Conservation (phyloP, 2,888 invertebrate genomes). For the Antheraea assamensis region DNA sequence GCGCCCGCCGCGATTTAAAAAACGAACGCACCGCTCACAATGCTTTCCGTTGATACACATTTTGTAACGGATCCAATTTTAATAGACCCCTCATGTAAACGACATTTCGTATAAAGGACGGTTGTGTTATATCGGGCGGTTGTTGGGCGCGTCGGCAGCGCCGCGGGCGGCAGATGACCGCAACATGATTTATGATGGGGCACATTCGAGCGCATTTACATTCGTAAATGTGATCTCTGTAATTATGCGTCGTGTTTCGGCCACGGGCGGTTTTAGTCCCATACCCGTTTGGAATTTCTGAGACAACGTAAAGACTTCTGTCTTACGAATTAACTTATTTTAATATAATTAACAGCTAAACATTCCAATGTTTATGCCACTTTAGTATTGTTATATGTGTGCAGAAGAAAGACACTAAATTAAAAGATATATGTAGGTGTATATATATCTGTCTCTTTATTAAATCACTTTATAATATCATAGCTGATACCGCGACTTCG, state of each 20-base stretch:
- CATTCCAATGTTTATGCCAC: neutral
- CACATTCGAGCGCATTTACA: slow-evolving; percentile 67
- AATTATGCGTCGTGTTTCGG: slow-evolving; percentile 73
- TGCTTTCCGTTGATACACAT: slow-evolving; percentile 65
- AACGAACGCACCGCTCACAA: slow-evolving; percentile 64
- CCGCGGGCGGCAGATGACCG: slow-evolving; percentile 80
- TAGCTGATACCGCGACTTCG: too few species aligned
- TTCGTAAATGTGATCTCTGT: slow-evolving; percentile 76
- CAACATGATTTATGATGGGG: slow-evolving; percentile 72
- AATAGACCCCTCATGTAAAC: slow-evolving; percentile 27
- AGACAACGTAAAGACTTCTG: slow-evolving; percentile 45
- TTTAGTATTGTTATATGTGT: too few species aligned
- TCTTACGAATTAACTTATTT: slow-evolving; percentile 41
- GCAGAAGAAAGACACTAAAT: too few species aligned
- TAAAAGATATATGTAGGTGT: too few species aligned
- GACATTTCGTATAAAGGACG: slow-evolving; percentile 23
- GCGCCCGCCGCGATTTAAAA: slow-evolving; percentile 71
- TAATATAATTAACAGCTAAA: neutral
- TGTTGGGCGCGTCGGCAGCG: slow-evolving; percentile 58
- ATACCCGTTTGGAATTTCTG: slow-evolving; percentile 7
- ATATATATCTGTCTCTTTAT: too few species aligned
- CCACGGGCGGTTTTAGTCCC: slow-evolving; percentile 54
- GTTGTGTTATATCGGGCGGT: slow-evolving; percentile 31
- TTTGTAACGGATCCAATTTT: slow-evolving; percentile 38
- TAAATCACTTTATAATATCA: too few species aligned